Evolutionary conservation across 2,888 invertebrate species (phyloP), one percentile per base, ranked within the genome.

Genomic region (Onchidella celtica): DNA sequence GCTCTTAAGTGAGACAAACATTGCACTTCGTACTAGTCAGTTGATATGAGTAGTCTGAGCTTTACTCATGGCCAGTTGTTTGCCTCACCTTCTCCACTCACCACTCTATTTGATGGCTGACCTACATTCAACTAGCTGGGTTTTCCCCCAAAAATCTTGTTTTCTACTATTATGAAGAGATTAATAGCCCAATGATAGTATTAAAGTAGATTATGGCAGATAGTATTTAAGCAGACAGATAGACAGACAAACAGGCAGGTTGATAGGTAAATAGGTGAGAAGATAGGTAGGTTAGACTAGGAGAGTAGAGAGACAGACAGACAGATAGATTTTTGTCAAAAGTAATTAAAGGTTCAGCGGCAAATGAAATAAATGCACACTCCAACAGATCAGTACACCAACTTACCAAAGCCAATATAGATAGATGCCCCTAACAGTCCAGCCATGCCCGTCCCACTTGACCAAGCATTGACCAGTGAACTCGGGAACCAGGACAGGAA

Each of bases 371-470:
- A 17, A 47, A 6, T 17, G 47, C 17, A 47, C 47, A 47, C 47
- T 11, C 47, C 9, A 47, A 47, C 6, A 47, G 47, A 47, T 11
- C 47, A 47, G 17, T 6, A 47, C 6, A 47, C 47, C 6, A 47
- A 17, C 47, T 47, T 47, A 47, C 47, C 47, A 83, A 90, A 90
- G 6, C 86, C 85, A 38, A 90, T 87, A 79, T 88, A 90, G 4
- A 90, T 82, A 21, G 87, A 79, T 6, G 89, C 86, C 3, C 90
- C 90, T 0, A 90, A 85, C 4, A 90, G 85, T 0, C 90, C 90
- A 9, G 89, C 90, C 89, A 90, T 89, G 0, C 90, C 90, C 0
- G 90, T 90, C 2, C 90, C 90, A 83, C 90, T 90, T 1, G 89
- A 88, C 89, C 89, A 90, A 9, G 90, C 90, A 83, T 89, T 90